A percentile compares a stretch with the other conserved stretches of the same genome.
Evolutionary conservation across 2,797 vertebrate genomes (phyloP).

Genomic region (Kryptopterus vitreolus): DNA sequence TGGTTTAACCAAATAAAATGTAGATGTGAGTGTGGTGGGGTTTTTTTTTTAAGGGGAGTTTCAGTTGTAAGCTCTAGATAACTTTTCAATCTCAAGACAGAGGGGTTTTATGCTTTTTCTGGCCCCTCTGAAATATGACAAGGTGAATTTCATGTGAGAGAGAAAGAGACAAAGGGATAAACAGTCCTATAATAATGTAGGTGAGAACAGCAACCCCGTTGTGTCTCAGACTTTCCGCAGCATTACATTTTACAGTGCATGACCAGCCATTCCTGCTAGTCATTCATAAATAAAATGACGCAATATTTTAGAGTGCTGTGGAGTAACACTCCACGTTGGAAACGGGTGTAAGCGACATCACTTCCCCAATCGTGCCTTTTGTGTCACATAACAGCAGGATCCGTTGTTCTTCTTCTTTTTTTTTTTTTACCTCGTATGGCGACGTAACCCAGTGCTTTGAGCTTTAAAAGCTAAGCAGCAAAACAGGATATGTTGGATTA

Average conservation of each 20-base stretch:
- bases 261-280: not conserved
- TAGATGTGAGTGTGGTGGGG: no score
- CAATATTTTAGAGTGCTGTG: not conserved
- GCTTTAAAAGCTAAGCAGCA: conserved; percentile 2
- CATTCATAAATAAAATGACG: not conserved
- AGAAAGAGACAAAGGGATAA: not conserved
- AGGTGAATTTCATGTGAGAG: not conserved
- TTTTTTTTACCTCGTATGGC: not conserved
- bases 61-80: not conserved
- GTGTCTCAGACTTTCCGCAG: not conserved
- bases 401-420: not conserved
- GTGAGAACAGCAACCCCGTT: not conserved
- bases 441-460: not conserved
- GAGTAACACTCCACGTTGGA: not conserved
- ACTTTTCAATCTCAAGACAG: not conserved
- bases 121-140: not conserved
- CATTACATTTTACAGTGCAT: not conserved
- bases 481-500: not conserved
- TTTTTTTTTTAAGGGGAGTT: not conserved
- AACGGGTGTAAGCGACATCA: not conserved
- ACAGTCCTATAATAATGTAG: not conserved
- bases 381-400: not conserved
- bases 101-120: not conserved
- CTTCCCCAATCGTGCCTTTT: not conserved
- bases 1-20: not conserved